A percentile compares a stretch with the other conserved stretches of the same genome.
phyloP scores from a whole-genome alignment of 2,113 vertebrate genomes.

The Plecturocebus donacophilus region DNA sequence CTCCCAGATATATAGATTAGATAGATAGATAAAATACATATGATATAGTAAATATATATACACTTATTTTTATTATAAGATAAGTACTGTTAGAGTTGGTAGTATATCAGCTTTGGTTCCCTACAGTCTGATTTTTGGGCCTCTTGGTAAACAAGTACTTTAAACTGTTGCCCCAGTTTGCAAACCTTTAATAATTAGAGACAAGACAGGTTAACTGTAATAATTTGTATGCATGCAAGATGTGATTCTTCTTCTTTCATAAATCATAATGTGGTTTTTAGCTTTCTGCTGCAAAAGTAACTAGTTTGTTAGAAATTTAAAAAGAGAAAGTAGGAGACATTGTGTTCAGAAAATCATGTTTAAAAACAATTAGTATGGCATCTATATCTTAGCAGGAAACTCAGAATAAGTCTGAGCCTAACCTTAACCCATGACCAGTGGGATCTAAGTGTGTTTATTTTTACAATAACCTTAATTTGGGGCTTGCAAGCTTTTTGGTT shows the following conservation, averaged over 20 bases:
- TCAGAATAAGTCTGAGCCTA: slow-evolving; percentile 49
- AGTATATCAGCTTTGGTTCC: background rate
- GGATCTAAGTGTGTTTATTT: slow-evolving; percentile 52
- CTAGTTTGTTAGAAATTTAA: slow-evolving; percentile 30
- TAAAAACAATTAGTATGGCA: slow-evolving; percentile 34
- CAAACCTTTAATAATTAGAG: background rate
- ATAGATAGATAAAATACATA: background rate
- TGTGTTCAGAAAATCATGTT: background rate
- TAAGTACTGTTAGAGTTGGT: background rate
- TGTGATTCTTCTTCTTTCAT: slow-evolving; percentile 51
- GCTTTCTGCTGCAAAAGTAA: slow-evolving; percentile 10
- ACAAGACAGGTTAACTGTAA: background rate
- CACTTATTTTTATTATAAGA: background rate
- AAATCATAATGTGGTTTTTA: background rate
- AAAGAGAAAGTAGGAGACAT: background rate
- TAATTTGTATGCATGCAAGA: background rate
- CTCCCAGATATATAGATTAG: background rate
- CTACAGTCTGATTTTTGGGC: background rate
- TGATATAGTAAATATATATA: background rate
- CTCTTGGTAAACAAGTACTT: background rate
- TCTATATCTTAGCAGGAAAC: slow-evolving; percentile 53
- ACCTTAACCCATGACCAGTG: slow-evolving; percentile 52
- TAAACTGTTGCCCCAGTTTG: background rate
- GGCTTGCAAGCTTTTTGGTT: slow-evolving; percentile 61
- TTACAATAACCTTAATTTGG: slow-evolving; percentile 70